Conservation (phyloP, 1,140 invertebrate genomes). For the Procambarus clarkii region DNA sequence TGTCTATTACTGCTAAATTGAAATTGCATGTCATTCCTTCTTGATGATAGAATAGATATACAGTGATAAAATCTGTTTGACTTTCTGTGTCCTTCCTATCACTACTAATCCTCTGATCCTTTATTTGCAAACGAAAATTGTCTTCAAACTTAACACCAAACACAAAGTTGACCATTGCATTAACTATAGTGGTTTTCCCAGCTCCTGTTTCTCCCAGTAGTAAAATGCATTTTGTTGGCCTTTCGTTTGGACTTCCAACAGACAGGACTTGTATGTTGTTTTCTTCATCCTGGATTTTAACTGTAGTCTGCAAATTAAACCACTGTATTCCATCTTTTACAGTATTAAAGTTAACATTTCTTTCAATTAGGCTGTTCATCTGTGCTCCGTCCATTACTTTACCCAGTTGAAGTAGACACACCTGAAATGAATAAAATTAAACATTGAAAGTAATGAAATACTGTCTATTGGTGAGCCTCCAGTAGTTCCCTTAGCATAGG, state of each 20-base stretch:
- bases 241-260: not conserved
- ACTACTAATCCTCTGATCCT: conserved; percentile 31
- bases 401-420: not conserved
- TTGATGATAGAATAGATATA: conserved; percentile 38
- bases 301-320: not conserved
- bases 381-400: not conserved
- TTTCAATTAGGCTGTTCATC: not conserved
- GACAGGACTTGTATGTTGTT: not conserved
- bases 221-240: conserved; percentile 11
- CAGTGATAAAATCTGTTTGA: conserved; percentile 59
- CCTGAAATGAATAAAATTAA: not conserved
- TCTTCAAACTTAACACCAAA: conserved; percentile 45
- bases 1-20: conserved; percentile 52
- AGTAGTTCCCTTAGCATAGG: too few species aligned
- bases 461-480: too few species aligned
- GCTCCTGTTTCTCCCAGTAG: conserved; percentile 49
- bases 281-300: not conserved
- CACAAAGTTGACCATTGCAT: conserved; percentile 28
- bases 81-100: conserved; percentile 44
- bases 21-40: conserved; percentile 34
- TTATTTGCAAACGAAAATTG: conserved; percentile 32
- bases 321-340: not conserved
- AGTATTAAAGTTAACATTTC: not conserved
- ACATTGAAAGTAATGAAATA: not conserved
- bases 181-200: conserved; percentile 44